Evolutionary conservation across 2,888 invertebrate genomes (phyloP).

Genomic region (Eudasyphora cyanicolor): DNA sequence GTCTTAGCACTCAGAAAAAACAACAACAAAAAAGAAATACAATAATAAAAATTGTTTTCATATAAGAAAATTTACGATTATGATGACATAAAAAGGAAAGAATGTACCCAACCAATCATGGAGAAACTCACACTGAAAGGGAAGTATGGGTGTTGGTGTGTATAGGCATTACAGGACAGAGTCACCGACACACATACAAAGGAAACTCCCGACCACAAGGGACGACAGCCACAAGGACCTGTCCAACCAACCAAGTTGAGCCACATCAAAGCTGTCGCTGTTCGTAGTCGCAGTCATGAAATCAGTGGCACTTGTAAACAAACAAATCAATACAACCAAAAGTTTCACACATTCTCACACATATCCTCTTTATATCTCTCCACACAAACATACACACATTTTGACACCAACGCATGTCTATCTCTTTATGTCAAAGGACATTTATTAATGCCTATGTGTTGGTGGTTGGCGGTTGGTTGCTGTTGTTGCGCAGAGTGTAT

Average conservation of each 20-base stretch:
- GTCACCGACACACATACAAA: not conserved
- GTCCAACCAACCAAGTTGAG: not conserved
- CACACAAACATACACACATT: not conserved
- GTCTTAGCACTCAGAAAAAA: not conserved
- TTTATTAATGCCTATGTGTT: not conserved
- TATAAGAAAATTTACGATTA: not conserved
- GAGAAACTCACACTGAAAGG: not conserved
- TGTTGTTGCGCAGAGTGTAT: not conserved
- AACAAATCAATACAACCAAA: not conserved
- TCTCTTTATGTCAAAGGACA: constrained; percentile 1
- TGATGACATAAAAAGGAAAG: not conserved
- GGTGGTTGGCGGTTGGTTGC: not conserved
- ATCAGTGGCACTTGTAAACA: constrained; percentile 8
- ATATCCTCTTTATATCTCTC: too few relatives aligned
- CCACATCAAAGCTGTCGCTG: not conserved
- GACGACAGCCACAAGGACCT: not conserved
- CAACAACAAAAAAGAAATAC: too few relatives aligned
- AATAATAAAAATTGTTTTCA: not conserved
- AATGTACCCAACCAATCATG: not conserved
- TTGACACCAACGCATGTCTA: constrained; percentile 14
- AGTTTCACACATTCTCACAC: not conserved
- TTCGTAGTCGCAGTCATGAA: not conserved
- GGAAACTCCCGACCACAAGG: not conserved
- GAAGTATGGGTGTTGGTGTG: too few relatives aligned
- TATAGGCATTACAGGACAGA: not conserved